Evolutionary conservation across 2,797 vertebrate genomes (phyloP).

Genomic region (Tragopan temminckii): DNA sequence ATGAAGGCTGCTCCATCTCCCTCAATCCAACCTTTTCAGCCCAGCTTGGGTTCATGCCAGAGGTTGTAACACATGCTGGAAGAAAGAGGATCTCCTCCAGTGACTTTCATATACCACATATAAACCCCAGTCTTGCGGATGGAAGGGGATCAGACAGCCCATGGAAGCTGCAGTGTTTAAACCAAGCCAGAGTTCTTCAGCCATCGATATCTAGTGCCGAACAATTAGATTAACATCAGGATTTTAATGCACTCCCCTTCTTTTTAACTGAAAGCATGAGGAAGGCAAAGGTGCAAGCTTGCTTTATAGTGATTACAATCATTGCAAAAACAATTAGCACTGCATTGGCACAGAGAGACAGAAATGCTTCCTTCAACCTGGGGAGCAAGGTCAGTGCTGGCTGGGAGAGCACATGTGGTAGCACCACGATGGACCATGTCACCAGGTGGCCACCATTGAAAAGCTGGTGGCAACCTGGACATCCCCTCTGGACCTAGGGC

Average conservation of each 20-base stretch:
- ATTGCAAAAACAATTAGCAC: not conserved
- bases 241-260: not conserved
- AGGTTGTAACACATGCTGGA: not conserved
- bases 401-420: rapidly evolving
- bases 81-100: not conserved
- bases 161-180: rapidly evolving
- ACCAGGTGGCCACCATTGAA: not conserved
- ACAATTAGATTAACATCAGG: not conserved
- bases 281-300: not conserved
- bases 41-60: not conserved
- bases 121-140: not conserved
- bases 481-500: rapidly evolving
- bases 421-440: rapidly evolving
- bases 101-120: rapidly evolving
- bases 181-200: not conserved
- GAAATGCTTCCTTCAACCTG: not conserved
- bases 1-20: no score
- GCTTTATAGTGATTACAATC: not conserved
- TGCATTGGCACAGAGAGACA: not conserved
- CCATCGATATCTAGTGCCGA: not conserved
- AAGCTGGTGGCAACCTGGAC: rapidly evolving
- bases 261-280: not conserved
- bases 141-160: rapidly evolving
- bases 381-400: not conserved
- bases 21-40: not conserved